These are phyloP conservation scores for Coluber constrictor DNA, from an alignment of 2,797 vertebrate species.

Conservation along the genomic window DNA sequence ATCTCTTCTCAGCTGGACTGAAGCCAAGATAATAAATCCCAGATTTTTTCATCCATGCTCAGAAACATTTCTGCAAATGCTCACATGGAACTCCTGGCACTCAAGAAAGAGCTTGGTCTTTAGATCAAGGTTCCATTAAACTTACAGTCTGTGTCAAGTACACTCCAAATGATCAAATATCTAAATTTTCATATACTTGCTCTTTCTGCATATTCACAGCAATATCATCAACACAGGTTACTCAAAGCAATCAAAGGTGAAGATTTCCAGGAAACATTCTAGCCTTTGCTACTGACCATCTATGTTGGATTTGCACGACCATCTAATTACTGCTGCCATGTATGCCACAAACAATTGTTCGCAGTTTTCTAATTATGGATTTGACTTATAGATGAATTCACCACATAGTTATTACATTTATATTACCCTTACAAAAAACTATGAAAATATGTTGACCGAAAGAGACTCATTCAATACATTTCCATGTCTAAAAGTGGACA, in stretches of 20 bases:
- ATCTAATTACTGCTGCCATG: neutral
- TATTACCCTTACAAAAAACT: neutral
- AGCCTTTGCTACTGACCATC: neutral
- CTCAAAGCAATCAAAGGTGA: neutral
- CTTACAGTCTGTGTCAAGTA: neutral
- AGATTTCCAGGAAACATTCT: neutral
- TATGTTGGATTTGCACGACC: neutral
- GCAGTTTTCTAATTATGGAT: neutral
- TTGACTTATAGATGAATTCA: neutral
- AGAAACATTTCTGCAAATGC: neutral
- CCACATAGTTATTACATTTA: neutral
- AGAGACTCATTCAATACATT: neutral
- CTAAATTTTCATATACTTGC: neutral
- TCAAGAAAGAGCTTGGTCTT: neutral
- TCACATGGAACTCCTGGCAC: neutral
- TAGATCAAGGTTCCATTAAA: neutral
- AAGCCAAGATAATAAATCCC: neutral
- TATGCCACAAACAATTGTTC: neutral
- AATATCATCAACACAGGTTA: neutral
- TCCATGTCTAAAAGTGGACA: neutral
- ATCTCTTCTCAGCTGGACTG: neutral
- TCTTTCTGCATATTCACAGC: neutral
- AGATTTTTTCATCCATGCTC: neutral
- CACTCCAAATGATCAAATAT: neutral
- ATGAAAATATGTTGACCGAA: neutral